Percentiles rank a stretch among this genome's conserved stretches.
phyloP scores from a whole-genome alignment of 2,888 invertebrate species.

The Megastigmus dorsalis region DNA sequence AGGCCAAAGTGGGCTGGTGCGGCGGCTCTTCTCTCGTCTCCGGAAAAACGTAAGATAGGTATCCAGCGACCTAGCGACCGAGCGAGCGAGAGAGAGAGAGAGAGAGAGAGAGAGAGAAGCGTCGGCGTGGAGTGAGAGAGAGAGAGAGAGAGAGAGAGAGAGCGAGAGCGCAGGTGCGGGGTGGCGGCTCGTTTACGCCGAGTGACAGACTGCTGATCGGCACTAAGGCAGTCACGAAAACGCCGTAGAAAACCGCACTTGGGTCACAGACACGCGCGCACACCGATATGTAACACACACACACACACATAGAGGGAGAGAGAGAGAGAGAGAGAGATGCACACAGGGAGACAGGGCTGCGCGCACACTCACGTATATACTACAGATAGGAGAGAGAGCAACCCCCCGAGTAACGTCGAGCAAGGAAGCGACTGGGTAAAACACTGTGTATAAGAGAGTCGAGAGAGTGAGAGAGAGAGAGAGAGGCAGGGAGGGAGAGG shows the following conservation, averaged over 20 bases:
- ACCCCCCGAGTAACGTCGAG: background rate
- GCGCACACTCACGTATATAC: too few relatives aligned
- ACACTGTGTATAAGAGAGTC: background rate
- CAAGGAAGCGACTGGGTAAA: constrained; percentile 14
- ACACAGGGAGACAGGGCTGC: too few relatives aligned
- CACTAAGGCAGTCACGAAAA: constrained; percentile 65
- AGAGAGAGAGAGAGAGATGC: too few relatives aligned
- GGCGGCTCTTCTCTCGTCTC: background rate
- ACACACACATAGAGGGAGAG: too few relatives aligned
- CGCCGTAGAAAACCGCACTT: constrained; percentile 67
- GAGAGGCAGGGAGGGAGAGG: background rate
- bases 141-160: background rate
- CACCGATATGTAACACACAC: too few relatives aligned
- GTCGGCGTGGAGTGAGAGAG: background rate
- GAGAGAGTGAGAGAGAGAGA: background rate
- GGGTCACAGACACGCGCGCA: constrained; percentile 15
- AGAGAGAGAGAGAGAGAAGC: background rate
- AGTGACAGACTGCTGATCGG: constrained; percentile 65
- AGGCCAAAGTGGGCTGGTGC: background rate
- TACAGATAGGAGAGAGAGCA: background rate
- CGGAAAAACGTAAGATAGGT: too few relatives aligned
- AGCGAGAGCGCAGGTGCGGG: constrained; percentile 15
- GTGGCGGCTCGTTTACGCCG: constrained; percentile 49
- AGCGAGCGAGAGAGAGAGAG: too few relatives aligned
- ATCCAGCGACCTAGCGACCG: too few relatives aligned